Base-by-base conservation (phyloP, 2,113 vertebrate genomes). In the Muntiacus muntjak region DNA sequence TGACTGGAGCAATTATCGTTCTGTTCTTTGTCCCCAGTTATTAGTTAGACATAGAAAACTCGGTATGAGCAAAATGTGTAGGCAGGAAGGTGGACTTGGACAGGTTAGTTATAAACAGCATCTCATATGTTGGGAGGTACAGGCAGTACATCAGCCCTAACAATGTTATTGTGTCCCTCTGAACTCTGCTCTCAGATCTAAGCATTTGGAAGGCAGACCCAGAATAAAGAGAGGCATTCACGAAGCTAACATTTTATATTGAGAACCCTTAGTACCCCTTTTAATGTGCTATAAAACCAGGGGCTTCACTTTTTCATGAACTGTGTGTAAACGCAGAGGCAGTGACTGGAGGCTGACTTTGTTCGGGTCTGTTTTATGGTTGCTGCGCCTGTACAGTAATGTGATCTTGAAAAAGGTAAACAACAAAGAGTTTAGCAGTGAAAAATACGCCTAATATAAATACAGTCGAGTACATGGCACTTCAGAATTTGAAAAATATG, bases 401-500 rank as follows among this genome's bases (percentile, higher is more conserved):
- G 96, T 94, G 96, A 86, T 96, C 97, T 98, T 78, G 97, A 96
- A 96, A 98, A 98, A 99, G 95, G 98, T 98, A 98, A 99, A 95
- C 98, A 98, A 94, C 90, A 30, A 82, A 85, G 98, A 98, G 92
- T 98, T 98, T 79, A 98, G 82, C 97, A 81, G 94, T 99, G 99
- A 99, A 99, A 99, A 99, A 99, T 98, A 98, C 64, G 89, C 98
- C 98, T 99, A 98, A 99, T 99, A 98, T 98, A 98, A 99, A 98
- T 90, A 94, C 93, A 81, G 95, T 92, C 1, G 3, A 95, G 93
- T 97, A 60, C 94, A n/a, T 88, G 92, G 98, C 98, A 90, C 81
- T 40, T 98, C 97, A 96, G 97, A 89, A 98, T 96, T 96, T 98
- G 98, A 98, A 95, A 98, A 99, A 99, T 98, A 98, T 1, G 91